phyloP scores from a whole-genome alignment of 2,888 invertebrate genomes.

The Venusia cambrica region DNA sequence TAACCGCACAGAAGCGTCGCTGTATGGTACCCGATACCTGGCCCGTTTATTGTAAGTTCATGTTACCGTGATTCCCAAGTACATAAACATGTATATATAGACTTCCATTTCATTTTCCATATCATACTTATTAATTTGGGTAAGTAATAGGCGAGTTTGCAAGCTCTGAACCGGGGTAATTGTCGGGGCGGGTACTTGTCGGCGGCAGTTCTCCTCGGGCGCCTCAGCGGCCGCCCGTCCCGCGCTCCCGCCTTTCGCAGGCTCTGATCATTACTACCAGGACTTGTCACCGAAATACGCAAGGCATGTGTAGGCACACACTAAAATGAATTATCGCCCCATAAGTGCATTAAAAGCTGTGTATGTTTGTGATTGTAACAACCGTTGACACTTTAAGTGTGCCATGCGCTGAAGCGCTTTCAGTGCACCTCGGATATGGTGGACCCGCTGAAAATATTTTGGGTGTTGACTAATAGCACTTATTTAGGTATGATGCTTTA shows the following conservation, averaged over 20 bases:
- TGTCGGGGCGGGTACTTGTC: conserved; percentile 54
- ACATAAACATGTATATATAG: too few relatives aligned
- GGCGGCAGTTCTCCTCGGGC: conserved; percentile 75
- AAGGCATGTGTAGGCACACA: conserved; percentile 46
- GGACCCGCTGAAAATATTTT: conserved; percentile 91
- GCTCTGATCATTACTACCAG: conserved; percentile 36
- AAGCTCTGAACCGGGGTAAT: conserved; percentile 63
- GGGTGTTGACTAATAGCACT: conserved; percentile 92
- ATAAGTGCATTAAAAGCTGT: conserved; percentile 33
- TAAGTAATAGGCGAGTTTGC: conserved; percentile 52
- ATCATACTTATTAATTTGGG: conserved; percentile 25
- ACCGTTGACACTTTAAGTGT: conserved; percentile 54
- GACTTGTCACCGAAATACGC: conserved; percentile 31
- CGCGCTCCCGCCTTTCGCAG: conserved; percentile 34
- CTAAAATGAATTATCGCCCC: conserved; percentile 42
- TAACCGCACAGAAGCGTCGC: too few relatives aligned
- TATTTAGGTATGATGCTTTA: conserved; percentile 83
- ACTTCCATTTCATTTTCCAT: too few relatives aligned
- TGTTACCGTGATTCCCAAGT: too few relatives aligned
- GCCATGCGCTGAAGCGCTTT: conserved; percentile 72
- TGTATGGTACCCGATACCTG: too few relatives aligned
- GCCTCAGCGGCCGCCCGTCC: conserved; percentile 57
- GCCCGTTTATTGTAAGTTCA: too few relatives aligned
- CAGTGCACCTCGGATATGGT: conserved; percentile 84
- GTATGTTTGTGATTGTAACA: conserved; percentile 45